Evolutionary conservation across 1,140 invertebrate species (phyloP), one percentile per base, ranked within the genome.

Genomic region (Helicoverpa zea): DNA sequence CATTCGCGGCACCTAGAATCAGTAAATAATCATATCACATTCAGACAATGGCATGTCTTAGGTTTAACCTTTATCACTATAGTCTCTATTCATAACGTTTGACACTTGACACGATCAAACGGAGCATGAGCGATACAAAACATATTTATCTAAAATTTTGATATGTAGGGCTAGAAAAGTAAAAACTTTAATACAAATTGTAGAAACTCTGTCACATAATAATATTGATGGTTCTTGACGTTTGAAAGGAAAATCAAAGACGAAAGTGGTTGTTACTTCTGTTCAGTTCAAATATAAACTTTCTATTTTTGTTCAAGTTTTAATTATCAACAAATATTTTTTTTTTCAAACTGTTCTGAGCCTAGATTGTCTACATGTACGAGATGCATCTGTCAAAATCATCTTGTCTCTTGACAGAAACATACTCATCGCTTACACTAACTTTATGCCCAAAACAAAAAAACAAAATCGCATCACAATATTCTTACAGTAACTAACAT

Each of bases 21-120:
- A 51, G 47, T 47, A 68, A 68, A 68, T 68, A 68, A 68, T 68
- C 64, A 68, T 68, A 68, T 68, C 64, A 68, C 64, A 68, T 68
- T 68, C n/a, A 30, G 23, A 68, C 64, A 68, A 68, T 68, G 47
- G 64, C 64, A 68, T 51, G 64, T 51, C 11, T 4, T 16, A 68
- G 64, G 64, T 10, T 5, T 68, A 68, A 68, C 64, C 64, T 51
- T 49, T 68, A 43, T 51, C 43, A 51, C 47, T 47, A 68, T 18
- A 68, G 43, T 68, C 11, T 13, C 43, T 43, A 51, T 14, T 68
- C 16, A 47, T 18, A 51, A 51, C 47, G 30, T 30, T 43, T 14
- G 66, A 70, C 66, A 54, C 49, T 70, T 54, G 66, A 52, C 49
- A 70, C 66, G 10, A 14, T 35, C 12, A 7, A 68, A 23, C 18